Base-by-base conservation (phyloP, 2,113 vertebrate genomes). In the Cololabis saira region DNA sequence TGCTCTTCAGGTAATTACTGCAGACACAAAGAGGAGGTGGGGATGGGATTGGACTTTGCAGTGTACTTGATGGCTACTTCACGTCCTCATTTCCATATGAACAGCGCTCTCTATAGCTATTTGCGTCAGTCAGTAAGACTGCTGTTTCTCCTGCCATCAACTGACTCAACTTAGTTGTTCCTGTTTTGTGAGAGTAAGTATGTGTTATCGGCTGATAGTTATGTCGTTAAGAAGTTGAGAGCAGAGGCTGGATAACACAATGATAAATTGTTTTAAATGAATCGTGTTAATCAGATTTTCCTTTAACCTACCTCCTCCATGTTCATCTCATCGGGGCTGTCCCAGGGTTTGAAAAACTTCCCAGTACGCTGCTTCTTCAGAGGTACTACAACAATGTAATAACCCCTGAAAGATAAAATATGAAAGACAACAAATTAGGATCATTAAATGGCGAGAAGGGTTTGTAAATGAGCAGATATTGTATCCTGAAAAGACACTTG, bases 321-420 rank as follows among this genome's bases (percentile, higher is more conserved):
- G 85, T 98, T 96, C 98, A 99, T 98, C 90, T 98, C 97, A 80
- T 99, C 98, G 0, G 98, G 98, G 89, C 91, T 99, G 76, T 98
- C 96, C 95, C 95, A 98, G 10, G 94, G 96, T 85, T 97, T 99
- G 85, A 96, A 87, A 85, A 98, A 98, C 87, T 99, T 99, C 67
- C 98, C 97, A 40, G 87, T 82, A 12, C 95, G 95, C 80, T 96
- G 95, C 74, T 98, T 99, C 93, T 98, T 99, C 91, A 99, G 93
- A 83, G 98, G 98, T 47, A 99, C 98, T 73, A 99, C 97, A 77
- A 99, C 96, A 68, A 99, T 94, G 80, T 97, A 99, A 92, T 98
- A 99, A 60, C 95, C 95, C 92, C 98, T 99, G 91, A 10, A 76
- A 73, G 55, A 52, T 22, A 80, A 54, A 13, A 44, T 12, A 14